Base-by-base conservation (phyloP, 1,140 invertebrate species). In the Andrena cerasifolii region DNA sequence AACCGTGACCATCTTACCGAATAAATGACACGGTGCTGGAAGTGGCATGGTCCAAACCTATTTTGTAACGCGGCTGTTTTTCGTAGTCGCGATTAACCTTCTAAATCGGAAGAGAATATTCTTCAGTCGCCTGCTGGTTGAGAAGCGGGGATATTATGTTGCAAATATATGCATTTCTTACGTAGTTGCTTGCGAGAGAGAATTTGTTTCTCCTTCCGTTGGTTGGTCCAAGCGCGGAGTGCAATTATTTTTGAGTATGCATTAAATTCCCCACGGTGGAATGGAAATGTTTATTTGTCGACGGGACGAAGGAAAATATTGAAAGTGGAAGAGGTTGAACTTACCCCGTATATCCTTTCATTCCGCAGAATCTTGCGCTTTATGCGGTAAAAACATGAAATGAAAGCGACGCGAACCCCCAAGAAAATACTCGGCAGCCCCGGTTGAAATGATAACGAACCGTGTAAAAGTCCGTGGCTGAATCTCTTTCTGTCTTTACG, bases 401-500 rank as follows among this genome's bases (percentile, higher is more conserved):
- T 67, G 58, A 73, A 58, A 77, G 28, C 43, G 47, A 47, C 66
- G 53, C 63, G 43, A 14, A 28, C n/a, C 63, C 63, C 21, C 56
- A 72, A 73, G 67, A 82, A 82, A 82, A 82, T 65, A 83, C 31
- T 16, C 16, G 24, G 47, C 12, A 45, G 49, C 47, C 21, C 6
- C 2, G 40, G 33, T 54, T 74, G 63, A 79, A 83, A 79, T 83
- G 80, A 79, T 67, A 83, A 83, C 80, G 68, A 70, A 74, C 51
- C 82, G 82, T 79, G 68, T 72, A 70, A 74, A 79, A 82, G 75
- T 40, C 12, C 33, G 54, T 24, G 65, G 51, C 33, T 58, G 67
- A 77, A 82, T 63, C 75, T 77, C 75, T 75, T 83, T 67, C 80
- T 74, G 75, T 74, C 63, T 82, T 82, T 70, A 78, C 74, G 40